Conservation (phyloP, 1,140 invertebrate species). For the Calosoma granatense region DNA sequence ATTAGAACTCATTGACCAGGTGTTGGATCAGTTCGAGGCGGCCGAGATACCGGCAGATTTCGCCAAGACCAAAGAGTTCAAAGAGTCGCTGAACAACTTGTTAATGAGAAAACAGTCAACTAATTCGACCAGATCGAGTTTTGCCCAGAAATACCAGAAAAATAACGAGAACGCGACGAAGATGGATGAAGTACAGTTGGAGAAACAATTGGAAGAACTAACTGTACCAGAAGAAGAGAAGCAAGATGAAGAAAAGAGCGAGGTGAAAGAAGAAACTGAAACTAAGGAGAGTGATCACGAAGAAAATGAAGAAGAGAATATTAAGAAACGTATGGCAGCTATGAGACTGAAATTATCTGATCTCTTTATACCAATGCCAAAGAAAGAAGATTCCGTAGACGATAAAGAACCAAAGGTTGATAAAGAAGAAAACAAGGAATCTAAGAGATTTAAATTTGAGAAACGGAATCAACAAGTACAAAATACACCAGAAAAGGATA, state of each 20-base stretch:
- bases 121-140: not conserved
- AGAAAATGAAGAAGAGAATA: not conserved
- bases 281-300: too few relatives aligned
- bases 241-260: not conserved
- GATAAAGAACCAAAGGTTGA: not conserved
- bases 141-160: not conserved
- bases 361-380: too few relatives aligned
- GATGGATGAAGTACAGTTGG: not conserved
- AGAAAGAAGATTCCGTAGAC: not conserved
- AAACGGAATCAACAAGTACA: too few relatives aligned
- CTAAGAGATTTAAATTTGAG: too few relatives aligned
- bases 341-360: not conserved
- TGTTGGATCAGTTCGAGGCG: not conserved
- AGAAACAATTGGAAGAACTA: not conserved
- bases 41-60: not conserved
- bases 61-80: slow-evolving; percentile 3
- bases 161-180: not conserved
- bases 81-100: slow-evolving; percentile 4
- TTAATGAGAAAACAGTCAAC: not conserved
- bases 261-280: slow-evolving; percentile 5
- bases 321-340: not conserved
- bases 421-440: not conserved
- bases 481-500: too few relatives aligned
- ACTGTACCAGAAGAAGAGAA: not conserved
- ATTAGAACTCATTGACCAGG: not conserved